Conservation (phyloP, 2,888 invertebrate genomes). For the Drosophila flavopinicola region DNA sequence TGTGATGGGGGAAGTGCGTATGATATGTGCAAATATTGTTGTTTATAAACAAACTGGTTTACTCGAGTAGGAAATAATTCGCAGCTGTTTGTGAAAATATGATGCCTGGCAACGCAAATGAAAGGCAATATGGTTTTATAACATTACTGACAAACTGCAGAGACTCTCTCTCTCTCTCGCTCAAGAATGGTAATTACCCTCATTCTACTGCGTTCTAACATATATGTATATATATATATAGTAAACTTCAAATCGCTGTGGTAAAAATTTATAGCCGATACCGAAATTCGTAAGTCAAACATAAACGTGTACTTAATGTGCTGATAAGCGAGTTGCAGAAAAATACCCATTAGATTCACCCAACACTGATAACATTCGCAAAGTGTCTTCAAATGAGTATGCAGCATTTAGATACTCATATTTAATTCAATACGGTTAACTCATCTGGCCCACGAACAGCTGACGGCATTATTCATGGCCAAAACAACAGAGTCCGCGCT, state of each 20-base stretch:
- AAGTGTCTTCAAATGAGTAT: constrained; percentile 2
- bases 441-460: constrained; percentile 10
- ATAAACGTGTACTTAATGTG: constrained; percentile 39
- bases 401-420: constrained; percentile 5
- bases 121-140: constrained; percentile 1
- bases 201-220: neutral
- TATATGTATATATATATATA: constrained; percentile 1
- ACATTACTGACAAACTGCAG: neutral
- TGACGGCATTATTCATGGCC: constrained; percentile 45
- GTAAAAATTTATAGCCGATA: constrained; percentile 48
- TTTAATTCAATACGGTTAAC: constrained; percentile 7
- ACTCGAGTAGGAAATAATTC: constrained; percentile 53
- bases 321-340: constrained; percentile 50
- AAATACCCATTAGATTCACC: constrained; percentile 16
- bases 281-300: constrained; percentile 30
- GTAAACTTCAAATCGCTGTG: constrained; percentile 14
- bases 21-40: constrained; percentile 42
- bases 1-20: neutral
- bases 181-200: neutral
- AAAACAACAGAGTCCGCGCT: constrained; percentile 3
- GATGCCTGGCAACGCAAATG: constrained; percentile 34
- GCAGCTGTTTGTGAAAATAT: constrained; percentile 25
- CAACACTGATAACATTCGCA: constrained; percentile 28
- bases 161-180: constrained; percentile 10
- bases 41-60: constrained; percentile 66